A percentile compares a stretch with the other conserved stretches of the same genome.
Conservation (phyloP, 2,797 vertebrate species). For the Onychomys arenicola region DNA sequence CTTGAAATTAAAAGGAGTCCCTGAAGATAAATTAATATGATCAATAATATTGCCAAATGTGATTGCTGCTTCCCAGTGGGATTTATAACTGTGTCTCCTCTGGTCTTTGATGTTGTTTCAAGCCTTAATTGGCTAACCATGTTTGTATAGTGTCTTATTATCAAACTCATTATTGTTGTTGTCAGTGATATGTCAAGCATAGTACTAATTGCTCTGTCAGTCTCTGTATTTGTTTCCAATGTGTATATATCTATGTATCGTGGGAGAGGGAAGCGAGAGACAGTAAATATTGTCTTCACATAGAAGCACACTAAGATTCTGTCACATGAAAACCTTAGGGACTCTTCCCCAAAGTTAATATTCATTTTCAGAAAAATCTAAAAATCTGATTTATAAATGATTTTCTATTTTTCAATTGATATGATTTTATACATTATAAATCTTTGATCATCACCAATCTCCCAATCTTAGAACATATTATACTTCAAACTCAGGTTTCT, state of each 20-base stretch:
- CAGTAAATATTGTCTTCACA: background rate
- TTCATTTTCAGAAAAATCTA: background rate
- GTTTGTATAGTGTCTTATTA: constrained; percentile 39
- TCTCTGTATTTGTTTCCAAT: background rate
- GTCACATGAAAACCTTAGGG: background rate
- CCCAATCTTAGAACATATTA: background rate
- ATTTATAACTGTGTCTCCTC: constrained; percentile 43
- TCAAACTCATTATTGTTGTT: constrained; percentile 51
- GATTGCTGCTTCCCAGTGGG: background rate
- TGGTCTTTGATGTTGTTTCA: background rate
- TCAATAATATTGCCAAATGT: background rate
- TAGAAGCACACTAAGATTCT: background rate
- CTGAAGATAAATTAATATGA: constrained; percentile 54
- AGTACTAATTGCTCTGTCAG: constrained; percentile 19
- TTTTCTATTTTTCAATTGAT: background rate
- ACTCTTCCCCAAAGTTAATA: background rate
- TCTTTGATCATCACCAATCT: constrained; percentile 10
- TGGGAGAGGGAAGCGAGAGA: background rate
- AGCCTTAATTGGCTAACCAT: constrained; percentile 53
- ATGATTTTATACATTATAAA: background rate
- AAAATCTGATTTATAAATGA: background rate
- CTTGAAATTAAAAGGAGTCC: constrained; percentile 43
- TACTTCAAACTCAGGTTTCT: constrained; percentile 36
- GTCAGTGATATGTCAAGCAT: background rate
- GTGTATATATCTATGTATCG: background rate